These are phyloP conservation scores for Spialia ferax DNA, from an alignment of 2,888 invertebrate genomes.

Conservation along the genomic window DNA sequence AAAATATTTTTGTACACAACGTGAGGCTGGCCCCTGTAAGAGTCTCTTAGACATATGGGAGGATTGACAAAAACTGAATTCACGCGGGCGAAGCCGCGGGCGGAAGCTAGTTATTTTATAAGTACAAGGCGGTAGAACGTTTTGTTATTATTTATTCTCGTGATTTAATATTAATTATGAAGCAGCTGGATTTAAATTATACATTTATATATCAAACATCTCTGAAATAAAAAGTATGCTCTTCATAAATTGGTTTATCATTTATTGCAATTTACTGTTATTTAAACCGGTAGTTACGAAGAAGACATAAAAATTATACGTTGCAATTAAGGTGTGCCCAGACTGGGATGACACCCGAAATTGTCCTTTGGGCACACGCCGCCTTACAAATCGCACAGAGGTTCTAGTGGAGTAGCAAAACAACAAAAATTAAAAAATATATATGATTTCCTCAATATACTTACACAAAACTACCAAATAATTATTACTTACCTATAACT, in stretches of 20 bases:
- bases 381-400: conserved; percentile 17
- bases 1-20: too few relatives aligned
- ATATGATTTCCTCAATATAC: background rate
- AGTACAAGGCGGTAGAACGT: conserved; percentile 39
- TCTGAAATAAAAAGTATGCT: conserved; percentile 39
- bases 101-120: too few relatives aligned
- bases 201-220: conserved; percentile 40
- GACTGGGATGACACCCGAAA: conserved; percentile 62
- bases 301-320: conserved; percentile 62
- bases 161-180: conserved; percentile 40
- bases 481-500: too few relatives aligned
- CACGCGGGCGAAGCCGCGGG: too few relatives aligned
- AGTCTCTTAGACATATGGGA: too few relatives aligned
- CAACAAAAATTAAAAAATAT: too few relatives aligned
- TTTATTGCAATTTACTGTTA: conserved; percentile 63
- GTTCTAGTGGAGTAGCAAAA: conserved; percentile 17
- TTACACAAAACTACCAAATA: too few relatives aligned
- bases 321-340: conserved; percentile 63
- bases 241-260: conserved; percentile 54
- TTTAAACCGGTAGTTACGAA: conserved; percentile 58
- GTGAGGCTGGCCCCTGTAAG: too few relatives aligned
- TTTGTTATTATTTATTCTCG: conserved; percentile 43
- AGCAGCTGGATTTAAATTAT: conserved; percentile 43
- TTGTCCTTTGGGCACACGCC: conserved; percentile 64
- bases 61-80: too few relatives aligned